phyloP scores from a whole-genome alignment of 2,113 vertebrate species.

The Microtus pennsylvanicus region DNA sequence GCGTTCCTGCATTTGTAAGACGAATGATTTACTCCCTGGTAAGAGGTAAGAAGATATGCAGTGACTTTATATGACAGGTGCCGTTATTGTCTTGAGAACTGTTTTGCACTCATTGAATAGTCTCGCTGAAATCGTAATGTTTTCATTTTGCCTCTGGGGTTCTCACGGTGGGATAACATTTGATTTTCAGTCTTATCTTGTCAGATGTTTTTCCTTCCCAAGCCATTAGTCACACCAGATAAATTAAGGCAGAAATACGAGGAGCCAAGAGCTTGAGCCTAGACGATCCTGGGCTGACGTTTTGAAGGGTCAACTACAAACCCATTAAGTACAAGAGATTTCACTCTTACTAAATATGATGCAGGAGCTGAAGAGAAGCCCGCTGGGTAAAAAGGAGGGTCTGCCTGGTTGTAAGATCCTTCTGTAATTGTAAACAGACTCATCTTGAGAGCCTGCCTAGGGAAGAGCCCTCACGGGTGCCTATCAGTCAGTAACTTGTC shows the following conservation, averaged over 20 bases:
- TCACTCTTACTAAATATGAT: too few species aligned
- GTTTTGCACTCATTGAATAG: neutral
- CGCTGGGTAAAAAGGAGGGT: rapidly evolving
- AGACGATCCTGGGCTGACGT: neutral
- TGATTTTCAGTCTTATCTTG: neutral
- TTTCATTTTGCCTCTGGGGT: neutral
- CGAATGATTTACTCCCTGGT: neutral
- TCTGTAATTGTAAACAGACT: neutral
- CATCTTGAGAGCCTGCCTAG: neutral
- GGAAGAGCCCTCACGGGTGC: too few species aligned
- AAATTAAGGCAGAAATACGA: neutral
- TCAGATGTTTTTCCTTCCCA: neutral
- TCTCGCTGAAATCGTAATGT: neutral
- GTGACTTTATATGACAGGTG: neutral
- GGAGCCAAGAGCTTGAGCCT: too few species aligned
- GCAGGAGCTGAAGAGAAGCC: rapidly evolving
- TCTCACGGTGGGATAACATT: neutral
- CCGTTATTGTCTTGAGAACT: too few species aligned
- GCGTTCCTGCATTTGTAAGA: neutral
- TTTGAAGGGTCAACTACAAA: neutral
- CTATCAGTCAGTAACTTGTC: neutral
- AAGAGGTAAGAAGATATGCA: neutral
- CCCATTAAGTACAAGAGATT: too few species aligned
- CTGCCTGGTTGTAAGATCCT: neutral
- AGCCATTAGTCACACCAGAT: neutral